Conservation (phyloP, 2,113 vertebrate genomes). For the Sakesphorus luctuosus region DNA sequence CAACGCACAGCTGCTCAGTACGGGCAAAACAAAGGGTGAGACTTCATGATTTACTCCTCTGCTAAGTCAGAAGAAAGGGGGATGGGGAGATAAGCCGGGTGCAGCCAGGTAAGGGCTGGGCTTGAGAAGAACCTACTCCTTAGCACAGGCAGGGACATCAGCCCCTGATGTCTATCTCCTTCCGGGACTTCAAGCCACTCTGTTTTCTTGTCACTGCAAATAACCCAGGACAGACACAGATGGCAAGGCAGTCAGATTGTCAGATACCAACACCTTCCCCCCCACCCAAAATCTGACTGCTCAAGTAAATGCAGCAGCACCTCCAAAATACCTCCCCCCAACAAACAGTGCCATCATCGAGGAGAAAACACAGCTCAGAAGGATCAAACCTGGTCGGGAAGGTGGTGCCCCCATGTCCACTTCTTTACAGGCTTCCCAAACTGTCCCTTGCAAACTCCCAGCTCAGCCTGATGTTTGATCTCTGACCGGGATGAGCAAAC, state of each 20-base stretch:
- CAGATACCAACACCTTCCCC: accelerated
- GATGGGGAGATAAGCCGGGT: neutral
- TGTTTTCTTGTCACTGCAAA: accelerated
- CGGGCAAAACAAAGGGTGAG: neutral
- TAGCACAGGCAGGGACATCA: neutral
- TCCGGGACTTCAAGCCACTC: neutral
- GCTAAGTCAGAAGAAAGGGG: neutral
- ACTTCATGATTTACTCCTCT: neutral
- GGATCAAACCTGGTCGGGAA: neutral
- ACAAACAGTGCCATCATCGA: neutral
- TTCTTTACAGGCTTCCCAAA: neutral
- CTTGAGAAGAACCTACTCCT: neutral
- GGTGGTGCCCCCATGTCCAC: neutral
- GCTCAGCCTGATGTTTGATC: neutral
- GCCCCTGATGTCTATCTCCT: neutral
- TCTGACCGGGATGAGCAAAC: constrained; percentile 6
- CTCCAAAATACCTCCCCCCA: neutral
- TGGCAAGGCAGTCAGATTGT: neutral
- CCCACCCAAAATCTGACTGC: neutral
- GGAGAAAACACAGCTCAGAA: neutral
- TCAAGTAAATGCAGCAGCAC: neutral
- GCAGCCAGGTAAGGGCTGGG: neutral
- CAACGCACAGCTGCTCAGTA: neutral
- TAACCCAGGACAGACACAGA: accelerated
- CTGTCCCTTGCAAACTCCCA: neutral